Evolutionary conservation across 2,888 invertebrate genomes (phyloP), one percentile per base, ranked within the genome.

Genomic region (Thera obeliscata): DNA sequence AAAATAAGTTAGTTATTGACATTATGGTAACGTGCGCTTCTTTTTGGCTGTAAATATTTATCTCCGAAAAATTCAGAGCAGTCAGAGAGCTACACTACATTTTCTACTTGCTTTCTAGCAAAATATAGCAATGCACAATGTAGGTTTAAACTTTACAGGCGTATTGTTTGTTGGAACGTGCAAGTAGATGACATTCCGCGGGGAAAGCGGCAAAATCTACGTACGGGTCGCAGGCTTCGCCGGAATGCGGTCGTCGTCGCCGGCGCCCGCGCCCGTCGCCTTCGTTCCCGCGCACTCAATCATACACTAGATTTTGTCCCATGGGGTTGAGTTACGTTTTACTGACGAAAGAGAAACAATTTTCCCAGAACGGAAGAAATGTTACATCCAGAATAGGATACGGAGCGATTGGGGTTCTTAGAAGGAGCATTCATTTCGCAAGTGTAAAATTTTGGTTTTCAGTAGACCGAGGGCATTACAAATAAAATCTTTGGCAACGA

Each of bases 201-300:
- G 61, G 61, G 65, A 69, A 65, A 69, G 75, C 76, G 56, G 74
- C 72, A 74, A 50, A 61, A 60, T 43, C 61, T 65, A 50, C 62
- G 69, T 69, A 74, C 76, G 81, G 81, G 87, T 85, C 86, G 87
- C 86, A 89, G 89, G 91, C 87, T 88, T 77, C 85, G 84, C 78
- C 88, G 90, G 93, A 93, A 93, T 93, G 93, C 88, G 89, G 86
- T 88, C 89, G 87, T 82, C 87, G 81, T 52, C 56, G 50, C 79
- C 71, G 1, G 22, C 22, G 22, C 22, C 22, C 22, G 22, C 22
- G 22, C 22, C 22, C 22, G 22, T 22, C 22, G 72, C 69, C 69
- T 74, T 71, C 79, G 71, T 73, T 73, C 74, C 75, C 65, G 69
- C 58, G 69, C 66, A 59, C 61, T 61, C 59, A 55, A 59, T 61